A percentile compares a stretch with the other conserved stretches of the same genome.
Conservation (phyloP, 2,888 invertebrate genomes). For the Blomia tropicalis region DNA sequence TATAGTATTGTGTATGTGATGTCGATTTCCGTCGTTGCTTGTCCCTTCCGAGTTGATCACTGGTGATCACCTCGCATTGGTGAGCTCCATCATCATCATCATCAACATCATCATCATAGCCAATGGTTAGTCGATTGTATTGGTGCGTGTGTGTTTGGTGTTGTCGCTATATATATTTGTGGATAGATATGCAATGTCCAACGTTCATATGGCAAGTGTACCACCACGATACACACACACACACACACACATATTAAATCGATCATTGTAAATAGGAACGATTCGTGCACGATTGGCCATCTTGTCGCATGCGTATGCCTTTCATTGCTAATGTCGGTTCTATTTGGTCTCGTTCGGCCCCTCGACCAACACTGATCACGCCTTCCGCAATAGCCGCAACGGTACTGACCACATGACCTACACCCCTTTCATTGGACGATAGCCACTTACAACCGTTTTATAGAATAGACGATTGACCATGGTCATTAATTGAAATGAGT, state of each 20-base stretch:
- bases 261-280: constrained; percentile 6
- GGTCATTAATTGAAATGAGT: too few relatives aligned
- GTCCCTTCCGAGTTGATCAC: constrained; percentile 10
- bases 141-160: too few relatives aligned
- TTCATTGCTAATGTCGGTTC: background rate
- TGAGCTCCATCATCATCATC: constrained; percentile 1
- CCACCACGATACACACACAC: background rate
- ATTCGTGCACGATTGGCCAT: background rate
- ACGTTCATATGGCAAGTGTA: too few relatives aligned
- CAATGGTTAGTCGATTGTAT: too few relatives aligned
- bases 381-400: background rate
- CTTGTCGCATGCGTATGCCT: background rate
- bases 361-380: constrained; percentile 2
- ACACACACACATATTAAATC: background rate
- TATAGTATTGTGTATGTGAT: background rate
- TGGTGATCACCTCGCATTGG: constrained; percentile 13
- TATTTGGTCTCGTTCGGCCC: background rate
- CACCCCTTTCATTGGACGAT: background rate
- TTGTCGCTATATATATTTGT: too few relatives aligned
- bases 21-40: constrained; percentile 3
- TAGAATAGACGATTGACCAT: too few relatives aligned
- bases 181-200: too few relatives aligned
- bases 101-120: background rate
- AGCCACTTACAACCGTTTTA: constrained; percentile 6
- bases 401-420: background rate